Base-by-base conservation (phyloP, 2,797 vertebrate species). In the Megaceryle alcyon region DNA sequence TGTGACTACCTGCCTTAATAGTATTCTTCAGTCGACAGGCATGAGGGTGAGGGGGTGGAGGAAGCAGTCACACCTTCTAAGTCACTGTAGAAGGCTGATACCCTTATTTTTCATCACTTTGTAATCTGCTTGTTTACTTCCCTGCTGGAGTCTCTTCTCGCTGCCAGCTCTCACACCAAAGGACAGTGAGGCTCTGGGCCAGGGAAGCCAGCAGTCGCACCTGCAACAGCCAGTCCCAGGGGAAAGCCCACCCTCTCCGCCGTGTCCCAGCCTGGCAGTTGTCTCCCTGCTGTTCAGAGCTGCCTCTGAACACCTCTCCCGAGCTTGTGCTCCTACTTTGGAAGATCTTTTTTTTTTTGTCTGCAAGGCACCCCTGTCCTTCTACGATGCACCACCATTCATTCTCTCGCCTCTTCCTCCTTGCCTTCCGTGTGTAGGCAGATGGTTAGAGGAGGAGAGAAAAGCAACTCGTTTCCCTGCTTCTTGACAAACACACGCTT, bases 1-100 rank as follows among this genome's bases (percentile, higher is more conserved):
- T 68, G 37, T 97, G 90, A 96, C 90, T 93, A 94, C 78, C 77
- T 95, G 80, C 54, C 60, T 79, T 83, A 94, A 95, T 78, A 87
- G 79, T 68, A 72, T 70, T 97, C 88, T 82, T 94, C 91, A 92
- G 60, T 87, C 8, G 1, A 70, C 70, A 90, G 51, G 86, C 82
- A 92, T 85, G 92, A 94, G 57, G 53, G 73, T 82, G 82, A 96
- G 93, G 91, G 64, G 80, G 87, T 87, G 88, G 94, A 83, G 61
- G 80, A 94, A 97, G 82, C 0, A 9, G 59, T 94, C 90, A 93
- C 86, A 81, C 80, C 91, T 96, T 91, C 44, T 63, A 83, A 83
- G 49, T 54, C 73, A 84, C 59, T 37, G 23, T 22, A 51, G 63
- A 78, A 82, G 60, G 78, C 88, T 3, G 23, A 94, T 83, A 63